Base-by-base conservation (phyloP, 1,140 invertebrate genomes). In the roundworm (Caenorhabditis elegans) region DNA sequence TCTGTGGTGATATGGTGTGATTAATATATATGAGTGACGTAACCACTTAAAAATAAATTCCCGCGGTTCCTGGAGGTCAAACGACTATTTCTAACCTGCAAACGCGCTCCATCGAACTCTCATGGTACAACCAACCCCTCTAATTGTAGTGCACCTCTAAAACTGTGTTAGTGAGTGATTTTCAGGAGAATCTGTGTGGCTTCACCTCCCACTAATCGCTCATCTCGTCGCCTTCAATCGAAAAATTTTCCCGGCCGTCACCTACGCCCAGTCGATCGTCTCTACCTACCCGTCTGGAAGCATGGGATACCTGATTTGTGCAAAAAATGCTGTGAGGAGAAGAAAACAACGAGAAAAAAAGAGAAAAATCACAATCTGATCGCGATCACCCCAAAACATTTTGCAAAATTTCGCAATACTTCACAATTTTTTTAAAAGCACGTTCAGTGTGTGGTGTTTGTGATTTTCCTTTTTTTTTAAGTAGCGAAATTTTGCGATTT, bases 201-300 rank as follows among this genome's bases (percentile, higher is more conserved):
- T 94, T 11, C 94, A 95, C 87, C 87, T 94, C 1, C 91, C 94
- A 10, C 91, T 96, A 39, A 95, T 98, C 0, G 92, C 92, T 53
- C 92, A 92, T 79, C 95, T 95, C 28, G 90, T 95, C 48, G 89
- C 91, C 11, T 93, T 94, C 88, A 96, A 95, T 87, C 91, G 91
- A 84, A 92, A 92, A 31, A 92, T 94, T 79, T 99, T 97, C 90
- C 92, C 94, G 1, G 93, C 93, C 0, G 92, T 93, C 3, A 91
- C 92, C 5, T 98, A 97, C 90, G 95, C 93, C 0, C 92, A 93
- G 43, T 93, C 93, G 3, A 93, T 93, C 13, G 95, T 98, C 1
- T 95, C 96, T 0, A 96, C 96, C 0, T 99, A 98, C 90, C 96
- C 97, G 0, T 94, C 94, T 31, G 96, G 96, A 0, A 95, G 96